Evolutionary conservation across 2,797 vertebrate genomes (phyloP).

Genomic region (Apogon hyalosoma): DNA sequence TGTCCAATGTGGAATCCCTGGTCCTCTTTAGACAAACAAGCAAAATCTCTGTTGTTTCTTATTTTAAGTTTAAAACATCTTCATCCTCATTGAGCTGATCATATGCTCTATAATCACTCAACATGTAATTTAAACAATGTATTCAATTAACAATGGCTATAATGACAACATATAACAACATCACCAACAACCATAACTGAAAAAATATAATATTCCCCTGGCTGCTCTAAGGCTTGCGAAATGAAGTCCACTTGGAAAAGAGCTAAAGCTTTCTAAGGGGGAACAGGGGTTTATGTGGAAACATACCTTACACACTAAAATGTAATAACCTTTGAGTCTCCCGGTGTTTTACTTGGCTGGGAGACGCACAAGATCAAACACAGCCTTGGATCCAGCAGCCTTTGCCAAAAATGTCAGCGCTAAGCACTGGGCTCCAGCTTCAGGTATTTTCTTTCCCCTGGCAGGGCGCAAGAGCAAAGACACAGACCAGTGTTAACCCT

Average conservation of each 20-base stretch:
- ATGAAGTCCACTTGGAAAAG: slow-evolving; percentile 81
- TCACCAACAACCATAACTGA: slow-evolving; percentile 70
- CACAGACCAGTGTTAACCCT: slow-evolving; percentile 75
- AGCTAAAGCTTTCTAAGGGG: slow-evolving; percentile 75
- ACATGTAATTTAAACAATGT: slow-evolving; percentile 56
- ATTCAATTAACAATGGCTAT: slow-evolving; percentile 66
- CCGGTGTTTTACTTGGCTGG: slow-evolving; percentile 85
- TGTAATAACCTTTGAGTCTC: slow-evolving; percentile 86
- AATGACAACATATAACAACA: slow-evolving; percentile 69
- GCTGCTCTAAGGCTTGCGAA: slow-evolving; percentile 72
- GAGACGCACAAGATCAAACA: slow-evolving; percentile 83
- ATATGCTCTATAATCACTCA: slow-evolving; percentile 16
- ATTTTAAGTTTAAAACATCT: slow-evolving; percentile 11
- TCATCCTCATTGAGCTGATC: slow-evolving; percentile 20
- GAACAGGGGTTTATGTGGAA: slow-evolving; percentile 83
- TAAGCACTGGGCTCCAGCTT: slow-evolving; percentile 80
- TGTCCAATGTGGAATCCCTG: slow-evolving; percentile 46
- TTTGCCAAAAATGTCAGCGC: slow-evolving; percentile 84
- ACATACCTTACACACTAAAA: slow-evolving; percentile 86
- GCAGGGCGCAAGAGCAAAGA: slow-evolving; percentile 66
- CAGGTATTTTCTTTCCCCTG: slow-evolving; percentile 87
- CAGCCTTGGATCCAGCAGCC: slow-evolving; percentile 81
- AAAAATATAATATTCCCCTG: slow-evolving; percentile 76
- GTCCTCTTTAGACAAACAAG: slow-evolving; percentile 50
- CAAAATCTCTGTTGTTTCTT: slow-evolving; percentile 23